Evolutionary conservation across 2,113 vertebrate species (phyloP).

Genomic region (Casuarius casuarius): DNA sequence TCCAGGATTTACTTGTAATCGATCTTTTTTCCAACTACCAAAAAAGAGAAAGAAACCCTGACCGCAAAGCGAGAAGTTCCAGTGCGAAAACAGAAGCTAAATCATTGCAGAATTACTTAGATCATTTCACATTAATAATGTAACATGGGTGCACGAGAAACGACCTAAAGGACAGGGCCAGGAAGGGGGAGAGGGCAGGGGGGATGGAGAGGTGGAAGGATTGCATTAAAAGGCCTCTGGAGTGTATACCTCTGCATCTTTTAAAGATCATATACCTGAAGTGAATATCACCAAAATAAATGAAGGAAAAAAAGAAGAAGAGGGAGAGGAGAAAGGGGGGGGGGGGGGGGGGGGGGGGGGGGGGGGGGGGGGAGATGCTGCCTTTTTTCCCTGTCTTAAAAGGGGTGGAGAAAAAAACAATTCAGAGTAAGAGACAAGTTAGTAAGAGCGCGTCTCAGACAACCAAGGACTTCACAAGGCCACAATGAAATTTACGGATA

Average conservation of each 20-base stretch:
- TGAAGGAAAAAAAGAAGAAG: neutral
- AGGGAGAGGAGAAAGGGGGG: neutral
- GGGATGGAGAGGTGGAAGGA: neutral
- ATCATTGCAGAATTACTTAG: conserved; percentile 60
- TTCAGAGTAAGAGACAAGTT: neutral
- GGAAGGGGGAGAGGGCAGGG: neutral
- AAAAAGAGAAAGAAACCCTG: neutral
- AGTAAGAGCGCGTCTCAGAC: conserved; percentile 17
- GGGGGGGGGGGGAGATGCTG: neutral
- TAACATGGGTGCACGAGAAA: neutral
- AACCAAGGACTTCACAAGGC: conserved; percentile 91
- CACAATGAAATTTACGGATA: conserved; percentile 98
- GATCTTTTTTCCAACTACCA: neutral
- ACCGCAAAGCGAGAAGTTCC: conserved; percentile 41
- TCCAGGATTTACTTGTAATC: neutral
- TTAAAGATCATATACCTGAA: conserved; percentile 40
- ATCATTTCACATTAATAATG: conserved; percentile 69
- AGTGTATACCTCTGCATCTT: conserved; percentile 60
- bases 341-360: fast-evolving
- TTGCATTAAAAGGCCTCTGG: conserved; percentile 63
- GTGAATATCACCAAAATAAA: conserved; percentile 39
- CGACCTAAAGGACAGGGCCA: neutral
- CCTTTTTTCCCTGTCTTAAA: conserved; percentile 6
- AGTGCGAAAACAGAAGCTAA: conserved; percentile 50
- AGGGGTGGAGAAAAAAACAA: neutral